Evolutionary conservation across 2,888 invertebrate genomes (phyloP).

Genomic region (Papilio gigon): DNA sequence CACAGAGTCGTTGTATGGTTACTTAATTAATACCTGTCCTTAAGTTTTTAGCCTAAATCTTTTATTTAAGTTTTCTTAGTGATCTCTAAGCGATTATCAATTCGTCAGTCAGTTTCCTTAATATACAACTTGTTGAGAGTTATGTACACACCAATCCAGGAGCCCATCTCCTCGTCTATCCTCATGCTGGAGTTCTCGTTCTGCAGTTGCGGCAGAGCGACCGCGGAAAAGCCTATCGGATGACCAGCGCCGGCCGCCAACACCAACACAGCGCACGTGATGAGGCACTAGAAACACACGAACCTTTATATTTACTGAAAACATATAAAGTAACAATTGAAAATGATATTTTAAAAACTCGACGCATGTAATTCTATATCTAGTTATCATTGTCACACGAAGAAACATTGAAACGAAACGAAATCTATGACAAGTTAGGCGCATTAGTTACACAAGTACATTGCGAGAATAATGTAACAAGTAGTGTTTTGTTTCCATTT

Average conservation of each 20-base stretch:
- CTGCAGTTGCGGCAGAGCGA: slow-evolving; percentile 88
- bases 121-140: background rate
- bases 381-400: background rate
- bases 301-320: background rate
- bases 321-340: background rate
- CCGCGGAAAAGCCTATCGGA: slow-evolving; percentile 90
- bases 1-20: too few relatives aligned
- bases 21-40: too few relatives aligned
- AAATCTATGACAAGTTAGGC: background rate
- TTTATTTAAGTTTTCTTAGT: too few relatives aligned
- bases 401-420: background rate
- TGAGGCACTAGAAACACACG: slow-evolving; percentile 80
- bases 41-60: too few relatives aligned
- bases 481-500: slow-evolving; percentile 12
- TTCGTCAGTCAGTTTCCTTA: background rate
- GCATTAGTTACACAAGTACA: slow-evolving; percentile 3
- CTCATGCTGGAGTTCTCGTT: slow-evolving; percentile 82
- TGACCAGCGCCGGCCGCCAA: slow-evolving; percentile 89
- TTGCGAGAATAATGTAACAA: slow-evolving; percentile 1
- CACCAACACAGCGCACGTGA: slow-evolving; percentile 87
- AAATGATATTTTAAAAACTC: too few relatives aligned
- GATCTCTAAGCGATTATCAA: background rate
- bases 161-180: slow-evolving; percentile 87
- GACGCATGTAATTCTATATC: too few relatives aligned
- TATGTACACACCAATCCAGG: slow-evolving; percentile 86